These are phyloP conservation scores for Parazoanthus swiftii DNA, from an alignment of 92 coral and sea anemone genomes.

Conservation along the genomic window DNA sequence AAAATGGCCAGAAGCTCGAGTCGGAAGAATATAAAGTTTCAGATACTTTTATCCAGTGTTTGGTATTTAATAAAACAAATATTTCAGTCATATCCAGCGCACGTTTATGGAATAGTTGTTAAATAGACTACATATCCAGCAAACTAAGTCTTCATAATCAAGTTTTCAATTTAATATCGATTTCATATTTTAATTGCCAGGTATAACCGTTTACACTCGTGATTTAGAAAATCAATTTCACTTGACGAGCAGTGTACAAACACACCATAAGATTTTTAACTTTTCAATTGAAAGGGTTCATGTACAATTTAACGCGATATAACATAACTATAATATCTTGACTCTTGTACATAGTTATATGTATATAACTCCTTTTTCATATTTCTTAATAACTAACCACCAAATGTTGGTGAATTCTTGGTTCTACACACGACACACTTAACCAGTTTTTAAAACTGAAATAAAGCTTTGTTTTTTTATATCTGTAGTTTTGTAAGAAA, in stretches of 20 bases:
- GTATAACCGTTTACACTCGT: conserved; percentile 10
- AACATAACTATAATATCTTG: background rate
- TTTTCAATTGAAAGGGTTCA: too few relatives aligned
- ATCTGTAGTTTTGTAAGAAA: too few relatives aligned
- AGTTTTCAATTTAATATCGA: too few relatives aligned
- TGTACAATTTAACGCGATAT: background rate
- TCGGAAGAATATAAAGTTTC: too few relatives aligned
- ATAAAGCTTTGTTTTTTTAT: background rate
- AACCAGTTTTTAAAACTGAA: background rate
- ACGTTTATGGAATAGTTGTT: too few relatives aligned
- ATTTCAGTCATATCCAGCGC: too few relatives aligned
- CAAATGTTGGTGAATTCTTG: background rate
- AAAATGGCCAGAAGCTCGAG: too few relatives aligned
- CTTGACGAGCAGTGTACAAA: background rate
- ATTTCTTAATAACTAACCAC: background rate
- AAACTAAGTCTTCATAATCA: too few relatives aligned
- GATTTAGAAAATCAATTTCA: conserved; percentile 21
- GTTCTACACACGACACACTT: background rate
- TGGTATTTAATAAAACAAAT: too few relatives aligned
- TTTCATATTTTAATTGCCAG: background rate
- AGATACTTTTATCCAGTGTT: too few relatives aligned
- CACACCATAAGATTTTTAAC: background rate
- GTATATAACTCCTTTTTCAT: background rate
- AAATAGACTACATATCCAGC: too few relatives aligned
- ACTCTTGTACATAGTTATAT: too few relatives aligned